phyloP scores from a whole-genome alignment of 1,140 invertebrate genomes.

The Pseudoatta argentina region DNA sequence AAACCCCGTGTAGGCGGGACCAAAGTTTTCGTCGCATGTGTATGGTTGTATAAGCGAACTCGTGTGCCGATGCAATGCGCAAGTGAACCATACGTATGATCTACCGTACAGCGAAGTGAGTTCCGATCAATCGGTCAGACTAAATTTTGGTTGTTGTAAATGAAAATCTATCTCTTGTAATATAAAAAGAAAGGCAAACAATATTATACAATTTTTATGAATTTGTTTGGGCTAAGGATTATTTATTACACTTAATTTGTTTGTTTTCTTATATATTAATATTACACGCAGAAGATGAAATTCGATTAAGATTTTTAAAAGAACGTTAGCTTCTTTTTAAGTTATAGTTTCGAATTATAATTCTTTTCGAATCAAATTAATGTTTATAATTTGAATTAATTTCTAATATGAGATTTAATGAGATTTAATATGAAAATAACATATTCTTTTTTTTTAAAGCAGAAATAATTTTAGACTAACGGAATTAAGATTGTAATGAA shows the following conservation, averaged over 20 bases:
- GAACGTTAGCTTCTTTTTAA: not conserved
- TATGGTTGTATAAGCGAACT: not conserved
- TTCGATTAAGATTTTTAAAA: not conserved
- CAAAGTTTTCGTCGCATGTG: constrained; percentile 70
- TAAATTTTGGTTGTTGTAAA: not conserved
- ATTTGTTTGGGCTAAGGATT: not conserved
- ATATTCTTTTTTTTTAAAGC: too few species aligned
- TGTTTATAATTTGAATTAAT: constrained; percentile 14
- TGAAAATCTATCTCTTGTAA: not conserved
- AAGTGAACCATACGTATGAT: not conserved
- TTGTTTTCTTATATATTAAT: not conserved
- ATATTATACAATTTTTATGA: not conserved
- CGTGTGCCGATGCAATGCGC: not conserved
- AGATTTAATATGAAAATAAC: too few species aligned
- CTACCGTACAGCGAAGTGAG: not conserved
- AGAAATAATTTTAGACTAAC: not conserved
- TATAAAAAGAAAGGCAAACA: not conserved
- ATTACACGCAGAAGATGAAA: not conserved
- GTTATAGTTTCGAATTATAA: not conserved
- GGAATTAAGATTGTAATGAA: not conserved
- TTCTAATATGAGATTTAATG: not conserved
- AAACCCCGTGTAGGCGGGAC: constrained; percentile 84
- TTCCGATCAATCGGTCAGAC: not conserved
- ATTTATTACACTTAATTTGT: not conserved
- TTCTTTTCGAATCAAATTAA: not conserved